These are phyloP conservation scores for Cryptus armator DNA, from an alignment of 2,888 invertebrate species.

Conservation along the genomic window DNA sequence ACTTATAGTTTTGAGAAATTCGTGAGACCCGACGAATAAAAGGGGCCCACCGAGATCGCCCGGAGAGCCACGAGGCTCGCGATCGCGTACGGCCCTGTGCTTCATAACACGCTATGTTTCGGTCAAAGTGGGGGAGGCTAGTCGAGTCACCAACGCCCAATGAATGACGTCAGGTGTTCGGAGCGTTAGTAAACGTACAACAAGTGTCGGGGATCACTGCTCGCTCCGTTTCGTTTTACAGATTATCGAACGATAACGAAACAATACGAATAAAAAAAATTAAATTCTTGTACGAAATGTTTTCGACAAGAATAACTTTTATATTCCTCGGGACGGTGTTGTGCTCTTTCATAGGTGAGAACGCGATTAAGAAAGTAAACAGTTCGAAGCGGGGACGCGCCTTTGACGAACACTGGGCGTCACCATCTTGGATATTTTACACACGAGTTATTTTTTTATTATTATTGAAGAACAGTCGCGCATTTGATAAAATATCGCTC, in stretches of 20 bases:
- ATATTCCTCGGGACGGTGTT: conserved; percentile 50
- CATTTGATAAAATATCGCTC: not conserved
- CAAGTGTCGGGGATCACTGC: conserved; percentile 64
- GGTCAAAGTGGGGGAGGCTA: conserved; percentile 46
- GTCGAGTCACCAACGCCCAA: conserved; percentile 76
- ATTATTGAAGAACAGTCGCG: not conserved
- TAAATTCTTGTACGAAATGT: conserved; percentile 41
- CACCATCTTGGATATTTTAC: conserved; percentile 63
- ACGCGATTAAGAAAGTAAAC: not conserved
- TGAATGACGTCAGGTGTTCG: conserved; percentile 75
- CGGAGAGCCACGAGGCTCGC: not conserved
- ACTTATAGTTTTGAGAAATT: not conserved
- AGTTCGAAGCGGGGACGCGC: conserved; percentile 43
- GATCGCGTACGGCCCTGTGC: conserved; percentile 59
- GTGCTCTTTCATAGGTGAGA: conserved; percentile 71
- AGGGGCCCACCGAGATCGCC: conserved; percentile 9
- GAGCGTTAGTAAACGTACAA: conserved; percentile 62
- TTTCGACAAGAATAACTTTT: conserved; percentile 14
- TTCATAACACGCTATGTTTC: conserved; percentile 14
- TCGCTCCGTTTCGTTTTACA: conserved; percentile 47
- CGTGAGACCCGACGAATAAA: not conserved
- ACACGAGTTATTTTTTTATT: conserved; percentile 16
- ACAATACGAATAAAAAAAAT: not conserved
- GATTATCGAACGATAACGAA: not conserved
- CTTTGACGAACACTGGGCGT: conserved; percentile 52